Percentiles rank a stretch among this genome's conserved stretches.
Evolutionary conservation across 2,888 invertebrate species (phyloP).

Genomic region (Platycheirus rosarum): DNA sequence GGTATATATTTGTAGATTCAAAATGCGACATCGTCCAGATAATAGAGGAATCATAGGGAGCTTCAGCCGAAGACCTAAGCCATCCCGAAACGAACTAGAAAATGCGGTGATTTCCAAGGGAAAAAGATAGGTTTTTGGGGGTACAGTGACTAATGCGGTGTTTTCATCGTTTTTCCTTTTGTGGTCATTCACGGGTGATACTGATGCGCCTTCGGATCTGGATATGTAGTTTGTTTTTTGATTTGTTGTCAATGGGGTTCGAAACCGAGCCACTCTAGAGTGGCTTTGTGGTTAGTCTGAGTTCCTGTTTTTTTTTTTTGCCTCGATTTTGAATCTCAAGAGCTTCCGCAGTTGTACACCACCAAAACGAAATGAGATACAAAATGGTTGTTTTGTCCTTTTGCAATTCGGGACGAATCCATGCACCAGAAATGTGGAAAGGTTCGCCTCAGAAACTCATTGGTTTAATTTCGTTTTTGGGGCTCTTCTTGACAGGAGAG

Average conservation of each 20-base stretch:
- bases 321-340: conserved; percentile 61
- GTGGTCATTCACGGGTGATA: conserved; percentile 70
- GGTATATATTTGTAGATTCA: conserved; percentile 59
- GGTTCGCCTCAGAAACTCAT: conserved; percentile 64
- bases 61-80: conserved; percentile 37
- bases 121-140: conserved; percentile 17
- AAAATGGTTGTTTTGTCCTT: conserved; percentile 55
- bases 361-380: conserved; percentile 60
- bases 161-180: conserved; percentile 71
- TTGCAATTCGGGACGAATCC: conserved; percentile 2
- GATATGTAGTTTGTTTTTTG: conserved; percentile 63
- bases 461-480: conserved; percentile 65
- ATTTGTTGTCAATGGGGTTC: conserved; percentile 74
- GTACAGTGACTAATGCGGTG: conserved; percentile 70
- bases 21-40: conserved; percentile 62
- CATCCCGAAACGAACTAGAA: conserved; percentile 12
- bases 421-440: conserved; percentile 38
- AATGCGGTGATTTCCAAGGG: background rate
- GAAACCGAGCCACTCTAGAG: conserved; percentile 61
- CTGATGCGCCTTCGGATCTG: conserved; percentile 57
- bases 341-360: conserved; percentile 63
- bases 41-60: too few species aligned
- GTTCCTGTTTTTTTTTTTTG: conserved; percentile 1
- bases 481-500: conserved; percentile 57
- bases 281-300: conserved; percentile 55